phyloP scores from a whole-genome alignment of 2,113 vertebrate species.

The Crotalus helleri region DNA sequence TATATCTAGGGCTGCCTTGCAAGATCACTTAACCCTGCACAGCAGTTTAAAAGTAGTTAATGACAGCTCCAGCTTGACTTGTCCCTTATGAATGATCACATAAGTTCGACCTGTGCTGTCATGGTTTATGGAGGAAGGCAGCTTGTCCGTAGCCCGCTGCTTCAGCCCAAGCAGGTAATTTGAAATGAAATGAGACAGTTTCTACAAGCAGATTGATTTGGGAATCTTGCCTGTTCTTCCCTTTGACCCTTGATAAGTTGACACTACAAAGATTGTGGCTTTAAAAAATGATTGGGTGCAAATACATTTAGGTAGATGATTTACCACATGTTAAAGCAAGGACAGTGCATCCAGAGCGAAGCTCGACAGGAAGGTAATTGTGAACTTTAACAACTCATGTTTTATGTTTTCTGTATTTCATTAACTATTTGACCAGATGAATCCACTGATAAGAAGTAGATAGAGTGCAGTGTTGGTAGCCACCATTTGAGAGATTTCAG shows the following conservation, averaged over 20 bases:
- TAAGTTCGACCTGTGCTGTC: conserved; percentile 80
- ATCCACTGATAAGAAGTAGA: conserved; percentile 45
- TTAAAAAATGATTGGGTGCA: conserved; percentile 86
- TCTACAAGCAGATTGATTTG: conserved; percentile 90
- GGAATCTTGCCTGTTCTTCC: conserved; percentile 81
- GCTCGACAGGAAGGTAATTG: conserved; percentile 65
- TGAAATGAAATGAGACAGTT: conserved; percentile 88
- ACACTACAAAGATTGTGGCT: conserved; percentile 85
- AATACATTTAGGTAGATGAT: conserved; percentile 85
- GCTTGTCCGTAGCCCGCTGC: conserved; percentile 76
- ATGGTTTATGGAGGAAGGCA: conserved; percentile 83
- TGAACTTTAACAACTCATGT: conserved; percentile 66
- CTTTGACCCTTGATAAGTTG: conserved; percentile 88
- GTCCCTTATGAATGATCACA: conserved; percentile 83
- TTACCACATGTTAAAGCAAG: conserved; percentile 80
- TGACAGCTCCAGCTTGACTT: conserved; percentile 72
- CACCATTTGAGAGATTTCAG: background rate
- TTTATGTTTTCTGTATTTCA: conserved; percentile 65
- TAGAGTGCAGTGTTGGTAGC: conserved; percentile 25
- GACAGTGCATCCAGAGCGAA: conserved; percentile 60
- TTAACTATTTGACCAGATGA: conserved; percentile 67
- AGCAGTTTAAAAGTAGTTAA: conserved; percentile 90
- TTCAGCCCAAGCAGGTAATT: conserved; percentile 80
- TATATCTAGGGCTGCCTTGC: conserved; percentile 79
- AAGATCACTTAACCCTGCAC: conserved; percentile 82